Conservation (phyloP, 1,140 invertebrate genomes). For the Cheumatopsyche charites region DNA sequence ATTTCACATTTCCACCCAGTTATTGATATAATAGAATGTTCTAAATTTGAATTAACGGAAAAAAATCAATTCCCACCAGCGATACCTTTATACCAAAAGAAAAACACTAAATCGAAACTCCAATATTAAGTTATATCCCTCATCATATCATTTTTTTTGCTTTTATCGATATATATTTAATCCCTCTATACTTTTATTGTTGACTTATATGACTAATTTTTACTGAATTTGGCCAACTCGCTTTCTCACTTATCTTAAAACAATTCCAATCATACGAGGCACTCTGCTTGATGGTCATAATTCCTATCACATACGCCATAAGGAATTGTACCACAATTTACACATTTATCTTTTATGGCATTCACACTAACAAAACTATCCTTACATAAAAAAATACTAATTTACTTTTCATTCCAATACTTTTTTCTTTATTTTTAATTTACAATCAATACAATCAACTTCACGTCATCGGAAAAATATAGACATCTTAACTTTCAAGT, state of each 20-base stretch:
- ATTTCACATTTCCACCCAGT: too few species aligned
- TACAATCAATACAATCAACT: slow-evolving; percentile 1
- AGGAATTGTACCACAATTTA: slow-evolving; percentile 10
- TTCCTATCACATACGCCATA: neutral
- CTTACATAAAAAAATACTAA: slow-evolving; percentile 17
- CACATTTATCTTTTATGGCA: neutral
- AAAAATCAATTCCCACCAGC: too few species aligned
- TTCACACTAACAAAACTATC: slow-evolving; percentile 6
- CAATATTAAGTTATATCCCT: too few species aligned
- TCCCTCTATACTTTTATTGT: neutral
- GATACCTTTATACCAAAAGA: too few species aligned
- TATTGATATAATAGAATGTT: too few species aligned
- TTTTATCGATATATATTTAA: neutral
- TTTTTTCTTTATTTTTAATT: neutral
- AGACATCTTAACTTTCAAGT: neutral
- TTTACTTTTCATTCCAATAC: slow-evolving; percentile 6
- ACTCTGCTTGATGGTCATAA: slow-evolving; percentile 18
- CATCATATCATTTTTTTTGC: too few species aligned
- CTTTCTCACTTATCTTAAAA: neutral
- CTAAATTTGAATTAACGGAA: too few species aligned
- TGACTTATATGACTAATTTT: slow-evolving; percentile 7
- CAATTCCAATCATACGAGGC: slow-evolving; percentile 21
- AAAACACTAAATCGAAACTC: too few species aligned
- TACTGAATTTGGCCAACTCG: slow-evolving; percentile 19
- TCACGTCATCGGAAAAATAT: slow-evolving; percentile 4